A percentile compares a stretch with the other conserved stretches of the same genome.
phyloP scores from a whole-genome alignment of 1,140 invertebrate genomes.

The Formica exsecta region DNA sequence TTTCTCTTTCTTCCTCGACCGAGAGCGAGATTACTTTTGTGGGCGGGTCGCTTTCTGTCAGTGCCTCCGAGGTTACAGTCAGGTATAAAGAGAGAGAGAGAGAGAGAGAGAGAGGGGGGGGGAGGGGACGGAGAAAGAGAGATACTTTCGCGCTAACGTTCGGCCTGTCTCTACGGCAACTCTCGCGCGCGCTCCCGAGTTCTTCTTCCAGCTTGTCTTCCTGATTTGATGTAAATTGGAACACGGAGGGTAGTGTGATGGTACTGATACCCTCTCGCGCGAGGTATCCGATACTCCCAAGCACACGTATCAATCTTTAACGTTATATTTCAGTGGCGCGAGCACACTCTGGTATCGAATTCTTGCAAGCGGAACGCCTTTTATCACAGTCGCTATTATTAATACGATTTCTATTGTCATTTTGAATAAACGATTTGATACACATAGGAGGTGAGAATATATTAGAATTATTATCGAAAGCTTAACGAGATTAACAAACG shows the following conservation, averaged over 20 bases:
- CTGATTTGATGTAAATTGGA: conserved; percentile 85
- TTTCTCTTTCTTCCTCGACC: conserved; percentile 67
- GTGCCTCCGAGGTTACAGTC: conserved; percentile 82
- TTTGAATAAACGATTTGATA: neutral
- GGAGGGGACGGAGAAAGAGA: neutral
- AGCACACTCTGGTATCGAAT: neutral
- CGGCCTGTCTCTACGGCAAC: conserved; percentile 51
- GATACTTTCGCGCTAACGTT: conserved; percentile 61
- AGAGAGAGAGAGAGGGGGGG: neutral
- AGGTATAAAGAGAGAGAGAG: conserved; percentile 78
- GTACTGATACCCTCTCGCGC: conserved; percentile 46
- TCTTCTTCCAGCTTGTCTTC: conserved; percentile 55
- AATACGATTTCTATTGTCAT: neutral
- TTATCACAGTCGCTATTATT: neutral
- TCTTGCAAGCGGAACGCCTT: neutral
- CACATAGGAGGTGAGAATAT: neutral
- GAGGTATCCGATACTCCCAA: conserved; percentile 29
- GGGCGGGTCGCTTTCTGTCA: conserved; percentile 86
- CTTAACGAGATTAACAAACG: conserved; percentile 3
- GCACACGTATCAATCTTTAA: conserved; percentile 42
- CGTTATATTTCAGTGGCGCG: conserved; percentile 10
- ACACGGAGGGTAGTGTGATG: conserved; percentile 69
- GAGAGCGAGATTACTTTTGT: conserved; percentile 86
- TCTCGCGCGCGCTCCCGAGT: conserved; percentile 68
- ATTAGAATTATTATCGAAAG: neutral